These are phyloP conservation scores for Myotis vivesi DNA, from an alignment of 2,797 vertebrate species.

Conservation along the genomic window DNA sequence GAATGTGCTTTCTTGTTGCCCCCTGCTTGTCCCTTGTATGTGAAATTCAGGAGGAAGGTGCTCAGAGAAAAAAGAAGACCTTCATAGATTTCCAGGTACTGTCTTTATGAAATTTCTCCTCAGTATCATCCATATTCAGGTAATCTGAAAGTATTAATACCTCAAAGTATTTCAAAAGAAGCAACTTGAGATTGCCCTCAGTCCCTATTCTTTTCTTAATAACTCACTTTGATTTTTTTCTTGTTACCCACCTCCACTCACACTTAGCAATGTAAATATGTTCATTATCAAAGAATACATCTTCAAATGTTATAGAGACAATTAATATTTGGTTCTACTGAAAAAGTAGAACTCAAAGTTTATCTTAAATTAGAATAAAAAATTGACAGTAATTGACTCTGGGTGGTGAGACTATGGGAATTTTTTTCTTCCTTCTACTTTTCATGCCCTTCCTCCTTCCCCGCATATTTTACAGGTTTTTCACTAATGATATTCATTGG, in stretches of 20 bases:
- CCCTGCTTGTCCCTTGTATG: not conserved
- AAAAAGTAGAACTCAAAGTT: not conserved
- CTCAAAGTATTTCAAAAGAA: not conserved
- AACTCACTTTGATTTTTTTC: not conserved
- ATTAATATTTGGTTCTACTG: constrained; percentile 25
- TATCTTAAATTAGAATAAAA: constrained; percentile 37
- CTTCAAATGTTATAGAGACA: not conserved
- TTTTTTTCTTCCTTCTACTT: constrained; percentile 26
- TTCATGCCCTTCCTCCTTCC: not conserved
- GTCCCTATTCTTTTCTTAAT: not conserved
- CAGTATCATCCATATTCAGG: not conserved
- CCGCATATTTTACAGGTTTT: not conserved
- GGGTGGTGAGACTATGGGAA: not conserved
- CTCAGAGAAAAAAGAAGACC: constrained; percentile 20
- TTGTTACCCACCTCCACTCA: not conserved
- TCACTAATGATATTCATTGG: not conserved
- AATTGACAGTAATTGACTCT: constrained; percentile 12
- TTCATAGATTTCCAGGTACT: not conserved
- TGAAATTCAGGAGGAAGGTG: constrained; percentile 3
- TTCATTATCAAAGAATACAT: not conserved
- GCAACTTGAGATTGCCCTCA: not conserved
- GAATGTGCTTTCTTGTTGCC: not conserved
- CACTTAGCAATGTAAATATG: not conserved
- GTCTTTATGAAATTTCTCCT: not conserved
- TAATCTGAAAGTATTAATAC: constrained; percentile 1